A percentile compares a stretch with the other conserved stretches of the same genome.
phyloP scores from a whole-genome alignment of 2,797 vertebrate species.

The Trichosurus vulpecula region DNA sequence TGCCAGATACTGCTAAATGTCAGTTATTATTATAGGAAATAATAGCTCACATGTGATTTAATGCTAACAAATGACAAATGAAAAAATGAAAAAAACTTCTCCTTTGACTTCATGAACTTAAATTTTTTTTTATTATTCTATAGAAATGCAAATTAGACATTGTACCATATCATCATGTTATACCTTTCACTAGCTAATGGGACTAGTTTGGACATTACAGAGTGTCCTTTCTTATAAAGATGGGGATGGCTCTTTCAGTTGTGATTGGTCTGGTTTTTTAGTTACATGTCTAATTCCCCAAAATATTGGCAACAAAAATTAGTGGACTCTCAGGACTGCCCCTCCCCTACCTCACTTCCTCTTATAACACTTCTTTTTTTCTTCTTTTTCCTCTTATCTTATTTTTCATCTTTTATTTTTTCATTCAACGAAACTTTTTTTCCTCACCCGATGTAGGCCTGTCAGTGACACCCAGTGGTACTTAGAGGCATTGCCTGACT shows the following conservation, averaged over 20 bases:
- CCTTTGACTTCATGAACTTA: slow-evolving; percentile 2
- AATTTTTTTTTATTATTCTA: slow-evolving; percentile 25
- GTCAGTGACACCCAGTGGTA: background rate
- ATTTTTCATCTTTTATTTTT: background rate
- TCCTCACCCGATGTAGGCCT: background rate
- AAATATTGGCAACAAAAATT: background rate
- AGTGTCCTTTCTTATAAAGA: slow-evolving; percentile 3
- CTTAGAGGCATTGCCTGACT: slow-evolving; percentile 2
- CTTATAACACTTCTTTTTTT: background rate
- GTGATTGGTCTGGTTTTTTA: background rate
- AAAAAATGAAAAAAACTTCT: background rate
- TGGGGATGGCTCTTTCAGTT: background rate
- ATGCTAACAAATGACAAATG: background rate
- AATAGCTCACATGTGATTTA: background rate
- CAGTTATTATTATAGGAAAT: background rate
- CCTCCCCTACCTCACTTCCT: background rate
- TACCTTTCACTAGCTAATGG: background rate
- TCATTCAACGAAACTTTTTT: background rate
- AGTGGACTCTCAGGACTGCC: background rate
- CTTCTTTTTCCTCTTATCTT: background rate
- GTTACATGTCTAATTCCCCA: background rate
- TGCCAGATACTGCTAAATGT: background rate
- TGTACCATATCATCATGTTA: background rate
- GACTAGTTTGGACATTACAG: background rate
- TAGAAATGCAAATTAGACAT: background rate